Conservation (phyloP, 2,888 invertebrate genomes). For the Phaedon cochleariae region DNA sequence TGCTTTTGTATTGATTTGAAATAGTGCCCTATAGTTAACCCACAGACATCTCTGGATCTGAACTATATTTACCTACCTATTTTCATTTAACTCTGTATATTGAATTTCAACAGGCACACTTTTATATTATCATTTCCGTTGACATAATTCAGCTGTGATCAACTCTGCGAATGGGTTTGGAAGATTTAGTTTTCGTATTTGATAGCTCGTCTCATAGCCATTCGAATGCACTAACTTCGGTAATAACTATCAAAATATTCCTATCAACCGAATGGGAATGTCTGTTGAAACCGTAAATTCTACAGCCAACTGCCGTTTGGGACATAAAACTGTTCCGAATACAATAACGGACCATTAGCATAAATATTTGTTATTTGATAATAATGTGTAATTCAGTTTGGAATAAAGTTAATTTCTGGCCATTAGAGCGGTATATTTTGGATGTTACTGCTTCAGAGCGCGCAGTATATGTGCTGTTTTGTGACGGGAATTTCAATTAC, state of each 20-base stretch:
- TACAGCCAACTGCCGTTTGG: constrained; percentile 15
- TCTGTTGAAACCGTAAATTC: constrained; percentile 3
- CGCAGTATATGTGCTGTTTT: constrained; percentile 9
- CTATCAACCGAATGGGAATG: constrained; percentile 2
- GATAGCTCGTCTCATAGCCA: background rate
- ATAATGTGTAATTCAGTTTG: constrained; percentile 33
- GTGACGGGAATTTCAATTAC: background rate
- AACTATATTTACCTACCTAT: too few species aligned
- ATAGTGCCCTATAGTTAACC: too few species aligned
- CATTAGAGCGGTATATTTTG: constrained; percentile 30
- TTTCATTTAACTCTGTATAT: too few species aligned
- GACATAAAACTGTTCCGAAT: constrained; percentile 31
- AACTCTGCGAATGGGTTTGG: background rate
- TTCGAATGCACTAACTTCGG: background rate
- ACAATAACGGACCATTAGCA: constrained; percentile 32
- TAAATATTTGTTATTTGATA: constrained; percentile 33
- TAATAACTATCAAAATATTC: background rate
- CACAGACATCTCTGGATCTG: too few species aligned
- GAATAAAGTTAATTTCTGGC: constrained; percentile 28
- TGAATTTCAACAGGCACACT: too few species aligned
- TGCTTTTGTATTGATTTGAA: too few species aligned
- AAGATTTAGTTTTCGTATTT: background rate
- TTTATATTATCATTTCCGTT: too few species aligned
- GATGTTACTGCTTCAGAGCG: constrained; percentile 23
- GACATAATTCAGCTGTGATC: too few species aligned